Evolutionary conservation across 2,113 vertebrate genomes (phyloP), one percentile per base, ranked within the genome.

Genomic region (Eclectus roratus): DNA sequence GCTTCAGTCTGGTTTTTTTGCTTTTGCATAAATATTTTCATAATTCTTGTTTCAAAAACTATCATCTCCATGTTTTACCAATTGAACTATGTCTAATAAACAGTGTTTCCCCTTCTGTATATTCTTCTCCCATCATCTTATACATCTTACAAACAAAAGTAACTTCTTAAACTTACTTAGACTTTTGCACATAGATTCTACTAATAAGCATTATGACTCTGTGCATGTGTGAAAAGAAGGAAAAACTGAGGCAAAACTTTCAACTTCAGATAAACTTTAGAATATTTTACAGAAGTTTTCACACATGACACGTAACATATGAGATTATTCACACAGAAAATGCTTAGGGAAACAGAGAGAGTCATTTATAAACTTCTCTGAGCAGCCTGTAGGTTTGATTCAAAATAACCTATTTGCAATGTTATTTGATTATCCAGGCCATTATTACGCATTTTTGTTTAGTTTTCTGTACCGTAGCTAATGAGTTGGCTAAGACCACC

Each of bases 251-350:
- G 43, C 7, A 91, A 41, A 8, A 14, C 24, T 63, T 41, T 71
- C 43, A 95, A 55, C 18, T 46, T 85, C 84, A 70, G 23, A 46
- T 85, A 85, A 95, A 93, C 73, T 70, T 92, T 58, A 65, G 71
- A 80, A 47, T 74, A 60, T 58, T 96, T 95, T 80, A 70, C 64
- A 66, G 56, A 29, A 49, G 25, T 80, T 91, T 94, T 92, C 72
- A 86, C 71, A 86, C 28, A 28, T 58, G 44, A 58, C 13, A 47
- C 17, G 10, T n/a, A 80, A 47, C 16, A 39, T 16, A 52, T 15
- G 21, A 27, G 19, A 63, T 72, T 82, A 20, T 82, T 82, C 63
- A 46, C n/a, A n/a, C 7, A 27, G 41, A 80, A 73, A 73, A 85
- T 35, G 5, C 24, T 53, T 44, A 46, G 66, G 25, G 66, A 89